Conservation (phyloP, 2,888 invertebrate genomes). For the Spilosoma lubricipeda region DNA sequence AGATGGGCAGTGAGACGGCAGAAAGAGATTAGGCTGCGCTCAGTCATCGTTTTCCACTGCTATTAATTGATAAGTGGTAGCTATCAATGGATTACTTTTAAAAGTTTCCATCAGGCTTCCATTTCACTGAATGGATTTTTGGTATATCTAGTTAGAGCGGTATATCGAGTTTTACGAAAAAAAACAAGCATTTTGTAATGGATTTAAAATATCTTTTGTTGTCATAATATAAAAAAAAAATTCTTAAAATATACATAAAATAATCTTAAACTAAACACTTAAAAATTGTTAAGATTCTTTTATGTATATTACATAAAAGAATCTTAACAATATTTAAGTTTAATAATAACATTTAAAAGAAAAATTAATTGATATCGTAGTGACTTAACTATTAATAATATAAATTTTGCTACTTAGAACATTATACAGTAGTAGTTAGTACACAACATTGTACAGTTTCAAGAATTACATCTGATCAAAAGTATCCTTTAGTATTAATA, state of each 20-base stretch:
- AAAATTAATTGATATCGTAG: background rate
- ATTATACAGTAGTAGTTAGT: no score
- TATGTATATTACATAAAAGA: background rate
- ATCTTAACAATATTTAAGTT: background rate
- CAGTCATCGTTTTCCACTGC: conserved; percentile 74
- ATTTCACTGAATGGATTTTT: conserved; percentile 35
- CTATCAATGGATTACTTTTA: conserved; percentile 61
- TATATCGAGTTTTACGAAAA: background rate
- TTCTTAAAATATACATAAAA: background rate
- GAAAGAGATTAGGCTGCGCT: conserved; percentile 78
- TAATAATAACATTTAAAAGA: background rate
- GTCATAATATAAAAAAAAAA: background rate
- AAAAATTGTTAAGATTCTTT: no score
- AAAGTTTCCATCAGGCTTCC: conserved; percentile 38
- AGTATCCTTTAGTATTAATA: no score
- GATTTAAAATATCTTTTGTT: conserved; percentile 16
- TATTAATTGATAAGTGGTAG: conserved; percentile 75
- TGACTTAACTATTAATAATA: background rate
- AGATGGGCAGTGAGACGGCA: conserved; percentile 77
- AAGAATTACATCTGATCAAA: no score
- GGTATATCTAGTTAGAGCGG: background rate
- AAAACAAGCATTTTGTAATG: conserved; percentile 5
- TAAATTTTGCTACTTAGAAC: background rate
- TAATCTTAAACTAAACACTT: no score
- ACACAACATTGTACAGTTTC: no score